Evolutionary conservation across 2,888 invertebrate species (phyloP), one percentile per base, ranked within the genome.

Genomic region (Andricus quercusramuli): DNA sequence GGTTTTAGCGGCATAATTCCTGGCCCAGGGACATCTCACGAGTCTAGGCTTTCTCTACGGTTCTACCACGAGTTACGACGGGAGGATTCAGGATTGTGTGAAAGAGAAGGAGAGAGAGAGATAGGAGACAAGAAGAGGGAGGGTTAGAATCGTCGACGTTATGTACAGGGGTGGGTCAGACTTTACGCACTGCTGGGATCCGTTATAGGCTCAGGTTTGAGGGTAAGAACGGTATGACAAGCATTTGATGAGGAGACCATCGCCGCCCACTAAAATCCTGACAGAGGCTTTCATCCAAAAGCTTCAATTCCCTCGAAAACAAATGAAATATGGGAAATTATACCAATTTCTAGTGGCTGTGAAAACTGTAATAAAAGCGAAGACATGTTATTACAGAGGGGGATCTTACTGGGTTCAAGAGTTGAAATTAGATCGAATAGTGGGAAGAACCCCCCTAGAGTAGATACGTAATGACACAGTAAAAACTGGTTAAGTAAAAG

Each of bases 161-260:
- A 86, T 88, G 87, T 88, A 84, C 86, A 87, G 89, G 88, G 88
- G 86, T 87, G 86, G 89, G 88, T 85, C 86, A 85, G 85, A 89
- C 89, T 90, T 89, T 89, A 86, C 90, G 88, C 84, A 86, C 87
- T 88, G 89, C 85, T 82, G 89, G 87, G 87, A 86, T 89, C 89
- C 85, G 88, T 85, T 86, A 77, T 77, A 86, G 88, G 88, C 85
- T 85, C 76, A 85, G 88, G 89, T 88, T 89, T 88, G 89, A 89
- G 90, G 89, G 89, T 90, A 89, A 88, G 89, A 90, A 90, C 90
- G 91, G 90, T 90, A 91, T 90, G 91, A 91, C 90, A 91, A 90
- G 91, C 90, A 90, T 91, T 91, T 91, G 91, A 91, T 89, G 91
- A 90, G 90, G 90, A 90, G 89, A 88, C 90, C 90, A 88, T 88